These are phyloP conservation scores for Eupithecia subfuscata DNA, from an alignment of 2,888 invertebrate genomes.

Conservation along the genomic window DNA sequence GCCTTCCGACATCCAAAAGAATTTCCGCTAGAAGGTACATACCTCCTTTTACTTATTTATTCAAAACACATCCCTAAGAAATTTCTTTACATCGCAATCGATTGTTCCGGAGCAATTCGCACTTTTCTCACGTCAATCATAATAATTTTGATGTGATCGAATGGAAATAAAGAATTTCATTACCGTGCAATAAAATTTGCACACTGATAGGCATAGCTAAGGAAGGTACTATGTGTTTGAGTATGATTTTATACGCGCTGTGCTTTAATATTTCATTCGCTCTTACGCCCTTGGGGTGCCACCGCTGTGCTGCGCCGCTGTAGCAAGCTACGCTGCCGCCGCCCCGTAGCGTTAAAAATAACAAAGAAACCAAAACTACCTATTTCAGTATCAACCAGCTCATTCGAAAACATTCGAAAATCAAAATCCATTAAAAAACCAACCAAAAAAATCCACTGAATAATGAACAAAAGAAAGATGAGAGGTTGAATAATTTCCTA, in stretches of 20 bases:
- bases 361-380: neutral
- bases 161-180: neutral
- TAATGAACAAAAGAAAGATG: neutral
- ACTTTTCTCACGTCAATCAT: conserved; percentile 10
- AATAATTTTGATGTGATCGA: neutral
- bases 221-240: neutral
- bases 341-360: too few relatives aligned
- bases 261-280: neutral
- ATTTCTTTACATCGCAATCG: conserved; percentile 20
- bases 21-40: neutral
- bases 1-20: conserved; percentile 5
- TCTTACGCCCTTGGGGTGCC: too few relatives aligned
- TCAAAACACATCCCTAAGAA: conserved; percentile 27
- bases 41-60: conserved; percentile 11
- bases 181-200: neutral
- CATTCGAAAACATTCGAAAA: neutral
- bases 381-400: neutral
- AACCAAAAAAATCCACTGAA: neutral
- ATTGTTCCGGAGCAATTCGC: conserved; percentile 9
- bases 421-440: neutral
- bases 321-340: too few relatives aligned
- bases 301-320: too few relatives aligned
- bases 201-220: neutral
- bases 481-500: neutral
- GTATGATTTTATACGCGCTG: neutral